Evolutionary conservation across 2,888 invertebrate species (phyloP), one percentile per base, ranked within the genome.

Genomic region (Archips xylosteana): DNA sequence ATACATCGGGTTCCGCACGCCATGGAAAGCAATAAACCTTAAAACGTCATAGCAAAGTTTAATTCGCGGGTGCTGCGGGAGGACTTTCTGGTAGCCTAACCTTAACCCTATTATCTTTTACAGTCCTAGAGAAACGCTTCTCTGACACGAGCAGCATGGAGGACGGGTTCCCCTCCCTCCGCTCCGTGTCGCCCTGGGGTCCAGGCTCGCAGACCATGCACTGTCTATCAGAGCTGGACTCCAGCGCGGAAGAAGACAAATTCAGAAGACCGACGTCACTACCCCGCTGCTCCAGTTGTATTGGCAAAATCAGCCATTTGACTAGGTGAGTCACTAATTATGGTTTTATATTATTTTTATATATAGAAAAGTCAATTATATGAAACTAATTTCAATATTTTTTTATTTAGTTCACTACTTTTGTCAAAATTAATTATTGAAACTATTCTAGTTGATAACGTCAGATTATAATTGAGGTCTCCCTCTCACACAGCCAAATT

Each of bases 261-360:
- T 92, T 85, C 84, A 83, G 90, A 71, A 88, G 91, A 77, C 95
- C 91, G 0, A 90, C 91, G 3, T 91, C 92, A 1, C 80, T 96
- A 78, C 96, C 96, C 5, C 86, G 96, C 75, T 97, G 97, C 86
- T 95, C 97, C 80, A 97, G 97, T 83, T 97, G 97, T 83, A 96
- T 97, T 82, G 96, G 97, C 78, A 97, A 97, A 90, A 95, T 97
- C 76, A 97, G 97, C 76, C 90, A 96, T 74, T 95, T 97, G 89
- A 96, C 96, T 12, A 92, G 93, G 94, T 92, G 70, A 68, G 70
- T 23, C 15, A 10, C 23, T 23, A 23, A 23, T 23, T 23, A 23
- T 23, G 23, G 23, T 23, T 23, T 23, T 23, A 23, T 23, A 23
- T 23, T 23, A 23, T 23, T 23, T 23, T 23, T 23, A 23, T 23